Evolutionary conservation across 2,797 vertebrate species (phyloP), one percentile per base, ranked within the genome.

Genomic region (Philypnodon macrostomus): DNA sequence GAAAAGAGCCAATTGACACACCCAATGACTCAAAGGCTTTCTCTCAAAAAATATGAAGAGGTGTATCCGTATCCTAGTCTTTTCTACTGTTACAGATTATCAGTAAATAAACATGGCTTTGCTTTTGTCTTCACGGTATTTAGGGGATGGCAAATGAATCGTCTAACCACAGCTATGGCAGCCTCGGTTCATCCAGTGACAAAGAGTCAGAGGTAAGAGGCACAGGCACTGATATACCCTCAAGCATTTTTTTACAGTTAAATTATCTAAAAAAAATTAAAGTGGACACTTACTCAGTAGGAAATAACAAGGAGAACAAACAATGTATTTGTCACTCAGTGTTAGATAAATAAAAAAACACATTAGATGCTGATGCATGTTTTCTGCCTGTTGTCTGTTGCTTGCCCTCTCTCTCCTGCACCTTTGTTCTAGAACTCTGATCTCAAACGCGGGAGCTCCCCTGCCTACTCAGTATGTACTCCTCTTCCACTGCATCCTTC

Each of bases 131-230:
- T 59, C 24, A 9, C 13, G 58, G 17, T 62, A 15, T 49, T 58
- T 11, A 99, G 96, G 94, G 94, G 63, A 92, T 97, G 82, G 94
- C 94, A 81, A 98, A 97, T 53, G 97, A 99, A 86, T 97, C 94
- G 64, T 98, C 96, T 34, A 98, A 98, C 89, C 96, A 99, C 87
- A 99, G 97, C 87, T 98, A 97, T 42, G 96, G 97, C 86, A 99
- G 96, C 67, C 90, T 98, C 80, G 97, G 97, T 81, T 99, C 97
- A 63, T 94, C 95, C 65, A 99, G 97, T 53, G 97, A 99, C 86
- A 99, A 99, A 81, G 97, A 99, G 83, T 98, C 93, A 2, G 96
- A 99, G 94, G 97, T 98, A 89, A 85, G 57, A 46, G 33, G 8
- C 14, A 27, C 21, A 36, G 17, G 27, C 37, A 14, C 15, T 9